Evolutionary conservation across 2,113 vertebrate genomes (phyloP).

Genomic region (Fregetta grallaria): DNA sequence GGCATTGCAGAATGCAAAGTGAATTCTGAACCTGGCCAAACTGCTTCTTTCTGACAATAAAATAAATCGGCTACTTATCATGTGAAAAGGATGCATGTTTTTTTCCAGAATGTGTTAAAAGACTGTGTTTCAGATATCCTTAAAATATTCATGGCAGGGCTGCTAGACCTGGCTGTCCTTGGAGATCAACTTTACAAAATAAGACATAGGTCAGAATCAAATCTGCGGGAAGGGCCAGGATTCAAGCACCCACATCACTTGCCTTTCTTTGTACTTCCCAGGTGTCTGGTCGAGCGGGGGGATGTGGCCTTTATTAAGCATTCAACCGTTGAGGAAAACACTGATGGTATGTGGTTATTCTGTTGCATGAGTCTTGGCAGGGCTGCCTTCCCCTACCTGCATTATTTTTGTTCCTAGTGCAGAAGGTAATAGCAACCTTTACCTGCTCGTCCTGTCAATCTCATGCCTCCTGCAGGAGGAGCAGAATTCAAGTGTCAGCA

Average conservation of each 20-base stretch:
- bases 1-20: neutral
- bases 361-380: rapidly evolving
- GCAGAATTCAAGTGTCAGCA: neutral
- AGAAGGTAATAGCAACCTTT: neutral
- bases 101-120: neutral
- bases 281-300: conserved; percentile 81
- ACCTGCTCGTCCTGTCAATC: neutral
- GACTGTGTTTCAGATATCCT: neutral
- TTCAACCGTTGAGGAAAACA: conserved; percentile 80
- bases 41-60: neutral
- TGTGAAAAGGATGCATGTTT: no score
- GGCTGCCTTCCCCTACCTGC: neutral
- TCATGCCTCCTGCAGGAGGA: neutral
- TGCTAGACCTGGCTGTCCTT: neutral
- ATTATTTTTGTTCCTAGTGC: neutral
- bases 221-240: neutral
- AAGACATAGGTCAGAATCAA: neutral
- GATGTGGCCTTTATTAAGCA: conserved; percentile 92
- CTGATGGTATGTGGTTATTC: conserved; percentile 62
- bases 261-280: conserved; percentile 25
- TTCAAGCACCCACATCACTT: neutral
- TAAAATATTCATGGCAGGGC: neutral
- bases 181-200: neutral
- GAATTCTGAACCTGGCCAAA: neutral
- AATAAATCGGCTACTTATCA: neutral